Evolutionary conservation across 1,140 invertebrate genomes (phyloP).

Genomic region (Adelges cooleyi): DNA sequence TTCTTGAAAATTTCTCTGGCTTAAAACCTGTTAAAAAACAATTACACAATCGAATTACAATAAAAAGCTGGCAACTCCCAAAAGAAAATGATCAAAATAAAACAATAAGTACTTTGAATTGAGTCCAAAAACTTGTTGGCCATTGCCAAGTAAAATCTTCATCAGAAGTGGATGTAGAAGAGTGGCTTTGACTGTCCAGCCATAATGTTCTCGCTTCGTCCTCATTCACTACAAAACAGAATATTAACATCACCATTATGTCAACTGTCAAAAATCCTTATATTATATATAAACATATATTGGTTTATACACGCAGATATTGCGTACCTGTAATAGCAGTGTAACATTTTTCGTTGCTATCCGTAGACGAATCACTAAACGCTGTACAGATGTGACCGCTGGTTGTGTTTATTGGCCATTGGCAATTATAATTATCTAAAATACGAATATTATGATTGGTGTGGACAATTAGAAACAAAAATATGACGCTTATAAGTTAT

Average conservation of each 20-base stretch:
- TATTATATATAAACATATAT: not conserved
- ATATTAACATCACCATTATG: not conserved
- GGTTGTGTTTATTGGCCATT: constrained; percentile 19
- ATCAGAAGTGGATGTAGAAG: constrained; percentile 50
- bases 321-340: constrained; percentile 15
- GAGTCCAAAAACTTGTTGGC: constrained; percentile 71
- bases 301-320: not conserved
- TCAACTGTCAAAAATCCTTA: not conserved
- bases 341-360: constrained; percentile 25
- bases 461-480: too few relatives aligned
- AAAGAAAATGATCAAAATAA: too few relatives aligned
- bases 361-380: constrained; percentile 32
- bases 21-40: constrained; percentile 45
- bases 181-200: constrained; percentile 60
- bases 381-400: constrained; percentile 31
- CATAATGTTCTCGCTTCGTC: constrained; percentile 61
- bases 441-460: not conserved
- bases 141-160: constrained; percentile 51
- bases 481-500: too few relatives aligned
- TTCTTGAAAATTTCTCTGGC: constrained; percentile 67
- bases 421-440: constrained; percentile 24
- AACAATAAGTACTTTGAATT: constrained; percentile 50
- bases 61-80: too few relatives aligned
- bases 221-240: constrained; percentile 41
- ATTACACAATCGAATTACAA: too few relatives aligned